phyloP scores from a whole-genome alignment of 2,797 vertebrate genomes.

The Microctenopoma stevenorrisi region DNA sequence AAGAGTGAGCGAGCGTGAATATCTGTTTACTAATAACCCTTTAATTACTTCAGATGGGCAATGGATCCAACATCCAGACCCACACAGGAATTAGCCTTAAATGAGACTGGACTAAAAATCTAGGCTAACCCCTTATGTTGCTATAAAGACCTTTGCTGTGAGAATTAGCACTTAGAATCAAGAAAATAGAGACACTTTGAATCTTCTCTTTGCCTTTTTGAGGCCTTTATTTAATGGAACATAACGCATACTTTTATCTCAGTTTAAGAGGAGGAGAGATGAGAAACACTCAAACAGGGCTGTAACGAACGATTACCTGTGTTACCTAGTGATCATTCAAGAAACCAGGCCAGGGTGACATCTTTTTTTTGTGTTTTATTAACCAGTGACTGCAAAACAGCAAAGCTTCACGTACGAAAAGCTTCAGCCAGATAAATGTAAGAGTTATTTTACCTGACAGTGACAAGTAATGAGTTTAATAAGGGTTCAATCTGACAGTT shows the following conservation, averaged over 20 bases:
- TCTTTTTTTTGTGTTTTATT: neutral
- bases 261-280: constrained; percentile 23
- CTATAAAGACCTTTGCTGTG: constrained; percentile 71
- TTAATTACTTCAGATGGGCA: constrained; percentile 89
- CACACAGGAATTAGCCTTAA: constrained; percentile 84
- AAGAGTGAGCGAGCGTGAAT: constrained; percentile 85
- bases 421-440: too few relatives aligned
- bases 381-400: neutral
- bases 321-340: constrained; percentile 4
- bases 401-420: neutral
- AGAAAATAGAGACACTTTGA: constrained; percentile 27
- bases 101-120: constrained; percentile 76
- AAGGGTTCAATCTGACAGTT: neutral
- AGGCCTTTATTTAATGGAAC: constrained; percentile 52
- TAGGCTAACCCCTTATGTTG: constrained; percentile 71
- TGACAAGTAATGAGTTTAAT: neutral
- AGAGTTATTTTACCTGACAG: too few relatives aligned
- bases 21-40: constrained; percentile 90
- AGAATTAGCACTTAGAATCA: constrained; percentile 40
- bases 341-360: neutral
- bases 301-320: constrained; percentile 4
- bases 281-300: constrained; percentile 6
- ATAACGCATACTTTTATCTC: constrained; percentile 40
- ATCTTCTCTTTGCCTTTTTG: constrained; percentile 58
- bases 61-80: constrained; percentile 83